Base-by-base conservation (phyloP, 2,113 vertebrate genomes). In the Pica pica region DNA sequence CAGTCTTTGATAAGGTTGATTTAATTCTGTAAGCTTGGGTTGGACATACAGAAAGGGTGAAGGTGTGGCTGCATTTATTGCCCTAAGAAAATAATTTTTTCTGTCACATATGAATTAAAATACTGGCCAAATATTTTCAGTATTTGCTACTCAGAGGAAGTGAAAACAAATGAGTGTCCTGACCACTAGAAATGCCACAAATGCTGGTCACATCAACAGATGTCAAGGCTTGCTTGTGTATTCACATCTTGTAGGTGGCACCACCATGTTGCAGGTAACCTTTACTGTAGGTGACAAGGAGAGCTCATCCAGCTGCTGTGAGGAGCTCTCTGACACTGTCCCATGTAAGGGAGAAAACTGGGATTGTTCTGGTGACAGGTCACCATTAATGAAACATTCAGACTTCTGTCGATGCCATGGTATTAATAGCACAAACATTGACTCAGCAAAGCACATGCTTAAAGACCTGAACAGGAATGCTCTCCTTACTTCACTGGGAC, bases 1-100 rank as follows among this genome's bases (percentile, higher is more conserved):
- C 60, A 85, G 69, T 78, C 78, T 79, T 94, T 95, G 87, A 90
- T 80, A 85, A 76, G 64, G 68, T 86, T 83, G 70, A 82, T 95
- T 53, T 84, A 95, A 93, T 93, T 64, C 85, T 92, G 6, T 79
- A 80, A 50, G 59, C 35, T 37, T n/a, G 52, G 35, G 77, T 67
- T 70, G 49, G 46, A 31, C 8, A 19, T 30, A 44, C 2, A 64
- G 57, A 52, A 93, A 75, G 30, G 31, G 1, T 49, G 76, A 75
- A 88, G 46, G 31, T 52, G 47, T 68, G 56, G 16, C 73, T 83
- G 13, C 27, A 67, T 11, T 56, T 81, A 49, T 7, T 33, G 19
- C 19, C 83, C 55, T 47, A 23, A 35, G 30, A 35, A 37, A 89
- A 82, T 71, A 65, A 28, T 11, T 57, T 73, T 52, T 87, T 73